phyloP scores from a whole-genome alignment of 2,888 invertebrate genomes.

The Drosophila conformis region DNA sequence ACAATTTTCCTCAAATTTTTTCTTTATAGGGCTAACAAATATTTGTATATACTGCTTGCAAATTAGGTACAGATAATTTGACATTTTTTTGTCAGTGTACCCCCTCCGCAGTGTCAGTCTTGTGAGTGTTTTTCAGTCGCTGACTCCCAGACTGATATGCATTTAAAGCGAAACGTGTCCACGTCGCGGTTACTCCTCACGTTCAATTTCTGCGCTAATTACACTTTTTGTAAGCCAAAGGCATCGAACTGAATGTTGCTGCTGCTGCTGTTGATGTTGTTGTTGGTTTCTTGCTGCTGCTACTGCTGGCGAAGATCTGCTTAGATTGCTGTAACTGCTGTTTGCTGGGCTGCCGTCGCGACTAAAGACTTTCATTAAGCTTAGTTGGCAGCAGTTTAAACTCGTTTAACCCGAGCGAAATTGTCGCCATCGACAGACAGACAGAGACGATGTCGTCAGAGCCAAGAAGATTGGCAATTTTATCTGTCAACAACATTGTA shows the following conservation, averaged over 20 bases:
- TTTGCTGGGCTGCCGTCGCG: slow-evolving; percentile 27
- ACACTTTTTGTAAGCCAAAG: slow-evolving; percentile 81
- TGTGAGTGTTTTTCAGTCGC: slow-evolving; percentile 20
- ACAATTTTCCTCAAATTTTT: not conserved
- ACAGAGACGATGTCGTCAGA: slow-evolving; percentile 47
- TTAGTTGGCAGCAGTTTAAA: slow-evolving; percentile 75
- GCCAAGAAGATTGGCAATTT: slow-evolving; percentile 72
- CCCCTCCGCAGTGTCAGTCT: not conserved
- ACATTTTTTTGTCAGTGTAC: not conserved
- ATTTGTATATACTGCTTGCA: not conserved
- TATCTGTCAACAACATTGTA: slow-evolving; percentile 80
- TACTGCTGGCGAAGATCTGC: slow-evolving; percentile 57
- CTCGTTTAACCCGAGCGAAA: slow-evolving; percentile 75
- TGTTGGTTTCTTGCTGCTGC: slow-evolving; percentile 11
- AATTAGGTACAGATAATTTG: not conserved
- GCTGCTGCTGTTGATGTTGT: not conserved
- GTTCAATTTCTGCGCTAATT: slow-evolving; percentile 82
- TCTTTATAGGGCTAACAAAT: not conserved
- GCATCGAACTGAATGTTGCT: slow-evolving; percentile 42
- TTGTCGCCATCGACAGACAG: slow-evolving; percentile 60
- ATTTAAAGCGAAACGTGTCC: slow-evolving; percentile 80
- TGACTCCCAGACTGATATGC: slow-evolving; percentile 70
- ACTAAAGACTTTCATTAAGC: slow-evolving; percentile 80
- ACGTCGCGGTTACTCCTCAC: slow-evolving; percentile 63
- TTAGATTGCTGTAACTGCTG: slow-evolving; percentile 60